These are phyloP conservation scores for Rhyacichthys aspro DNA, from an alignment of 2,797 vertebrate genomes.

Conservation along the genomic window DNA sequence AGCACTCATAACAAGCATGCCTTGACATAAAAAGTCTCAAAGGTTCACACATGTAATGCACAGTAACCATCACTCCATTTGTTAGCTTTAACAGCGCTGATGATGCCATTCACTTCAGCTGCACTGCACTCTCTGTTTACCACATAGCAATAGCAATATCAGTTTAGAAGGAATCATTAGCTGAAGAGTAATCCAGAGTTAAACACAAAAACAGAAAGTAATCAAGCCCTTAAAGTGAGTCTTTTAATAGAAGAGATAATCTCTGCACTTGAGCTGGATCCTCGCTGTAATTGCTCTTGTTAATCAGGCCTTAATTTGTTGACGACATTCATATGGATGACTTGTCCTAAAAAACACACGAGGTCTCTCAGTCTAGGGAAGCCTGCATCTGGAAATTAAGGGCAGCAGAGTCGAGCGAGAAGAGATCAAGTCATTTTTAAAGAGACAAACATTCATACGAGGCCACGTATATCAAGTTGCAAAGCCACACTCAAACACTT, in stretches of 20 bases:
- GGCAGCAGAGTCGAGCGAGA: slow-evolving; percentile 41
- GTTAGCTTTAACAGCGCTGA: neutral
- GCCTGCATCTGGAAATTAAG: slow-evolving; percentile 62
- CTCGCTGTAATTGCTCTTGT: slow-evolving; percentile 74
- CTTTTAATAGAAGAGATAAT: slow-evolving; percentile 78
- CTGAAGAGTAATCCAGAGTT: slow-evolving; percentile 65
- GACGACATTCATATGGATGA: slow-evolving; percentile 72
- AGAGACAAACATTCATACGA: slow-evolving; percentile 42
- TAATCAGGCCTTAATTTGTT: slow-evolving; percentile 80
- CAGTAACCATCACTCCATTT: no score
- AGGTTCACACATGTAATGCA: no score
- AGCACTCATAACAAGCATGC: no score
- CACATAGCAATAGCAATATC: slow-evolving; percentile 26
- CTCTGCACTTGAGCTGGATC: slow-evolving; percentile 64
- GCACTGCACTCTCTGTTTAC: slow-evolving; percentile 9
- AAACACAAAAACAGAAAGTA: slow-evolving; percentile 76
- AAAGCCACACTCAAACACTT: slow-evolving; percentile 5
- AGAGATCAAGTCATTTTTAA: slow-evolving; percentile 58
- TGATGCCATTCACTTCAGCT: neutral
- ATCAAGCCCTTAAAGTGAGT: slow-evolving; percentile 78
- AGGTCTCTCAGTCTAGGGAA: slow-evolving; percentile 56
- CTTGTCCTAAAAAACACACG: slow-evolving; percentile 58
- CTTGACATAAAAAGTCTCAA: no score
- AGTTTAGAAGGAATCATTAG: slow-evolving; percentile 53
- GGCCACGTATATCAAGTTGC: slow-evolving; percentile 16